Evolutionary conservation across 2,113 vertebrate genomes (phyloP).

Genomic region (Pyrgilauda ruficollis): DNA sequence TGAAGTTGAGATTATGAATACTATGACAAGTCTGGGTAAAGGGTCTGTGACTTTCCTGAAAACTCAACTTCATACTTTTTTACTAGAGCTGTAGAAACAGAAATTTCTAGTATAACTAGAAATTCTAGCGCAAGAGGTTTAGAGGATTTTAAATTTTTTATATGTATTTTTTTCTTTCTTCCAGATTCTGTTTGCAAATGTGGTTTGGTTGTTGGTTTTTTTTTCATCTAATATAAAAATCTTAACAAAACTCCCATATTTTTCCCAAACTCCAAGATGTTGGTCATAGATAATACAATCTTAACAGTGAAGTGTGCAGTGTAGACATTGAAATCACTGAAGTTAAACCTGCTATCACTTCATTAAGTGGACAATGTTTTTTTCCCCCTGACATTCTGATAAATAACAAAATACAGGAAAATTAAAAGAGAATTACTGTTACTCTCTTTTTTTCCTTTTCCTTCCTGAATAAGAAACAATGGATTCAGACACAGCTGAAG

Average conservation of each 20-base stretch:
- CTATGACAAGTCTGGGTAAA: background rate
- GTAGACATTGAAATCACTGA: background rate
- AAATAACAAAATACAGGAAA: background rate
- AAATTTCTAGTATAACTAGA: background rate
- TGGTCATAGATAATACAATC: background rate
- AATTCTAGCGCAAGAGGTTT: background rate
- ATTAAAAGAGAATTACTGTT: background rate
- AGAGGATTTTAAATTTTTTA: background rate
- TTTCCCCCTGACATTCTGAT: background rate
- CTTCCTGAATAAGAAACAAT: background rate
- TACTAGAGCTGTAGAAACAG: background rate
- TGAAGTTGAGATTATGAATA: background rate
- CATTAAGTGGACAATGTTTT: background rate
- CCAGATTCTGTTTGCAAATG: background rate
- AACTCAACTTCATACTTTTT: background rate
- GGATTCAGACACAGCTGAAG: background rate
- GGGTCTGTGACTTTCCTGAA: background rate
- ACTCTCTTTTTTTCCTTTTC: background rate
- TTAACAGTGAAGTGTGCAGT: background rate
- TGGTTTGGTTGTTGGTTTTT: no score
- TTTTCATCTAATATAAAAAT: background rate
- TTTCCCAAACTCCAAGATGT: background rate
- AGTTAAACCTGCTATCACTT: background rate
- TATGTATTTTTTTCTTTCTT: background rate
- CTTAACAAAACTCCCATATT: background rate